Evolutionary conservation across 2,797 vertebrate species (phyloP), one percentile per base, ranked within the genome.

Genomic region (Pangasius djambal): DNA sequence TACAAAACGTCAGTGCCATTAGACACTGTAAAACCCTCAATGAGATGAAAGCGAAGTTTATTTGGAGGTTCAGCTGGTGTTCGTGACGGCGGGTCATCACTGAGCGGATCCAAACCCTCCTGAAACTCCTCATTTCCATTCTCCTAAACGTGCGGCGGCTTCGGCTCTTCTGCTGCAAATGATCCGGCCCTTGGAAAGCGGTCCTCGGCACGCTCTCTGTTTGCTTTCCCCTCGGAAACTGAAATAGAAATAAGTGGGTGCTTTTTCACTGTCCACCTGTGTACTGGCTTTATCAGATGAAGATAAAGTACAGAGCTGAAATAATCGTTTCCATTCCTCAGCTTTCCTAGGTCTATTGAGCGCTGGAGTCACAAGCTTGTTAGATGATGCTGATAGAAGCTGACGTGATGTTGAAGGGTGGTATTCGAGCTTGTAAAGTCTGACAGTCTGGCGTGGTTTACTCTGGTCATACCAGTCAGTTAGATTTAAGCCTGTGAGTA

Each of bases 181-280:
- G 94, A 92, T 88, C 91, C 94, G 89, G 93, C 91, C 93, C 91
- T 91, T 92, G 90, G 77, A 88, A 92, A 88, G 28, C 92, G 79
- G 88, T 72, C 89, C 89, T 72, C 72, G 25, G 86, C 85, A 85
- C 5, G 48, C 79, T 55, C 37, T 52, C 83, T 90, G 92, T 91
- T 94, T 92, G 89, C 93, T 95, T 93, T 88, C 89, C 82, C 83
- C 75, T n/a, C 4, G 37, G 59, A 87, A 90, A 91, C 86, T 92
- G 63, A 93, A 93, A 93, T 89, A 91, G 88, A 91, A 90, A 91
- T 89, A 92, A 93, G 91, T 86, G 37, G 78, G 52, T 44, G 50
- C 52, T 82, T 37, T 87, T 86, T 87, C 72, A 74, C 63, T 57
- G 67, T 87, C 22, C 89, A 50, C 72, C 57, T 55, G 28, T 37